A percentile compares a stretch with the other conserved stretches of the same genome.
phyloP scores from a whole-genome alignment of 2,113 vertebrate species.

The Stictonetta naevosa region DNA sequence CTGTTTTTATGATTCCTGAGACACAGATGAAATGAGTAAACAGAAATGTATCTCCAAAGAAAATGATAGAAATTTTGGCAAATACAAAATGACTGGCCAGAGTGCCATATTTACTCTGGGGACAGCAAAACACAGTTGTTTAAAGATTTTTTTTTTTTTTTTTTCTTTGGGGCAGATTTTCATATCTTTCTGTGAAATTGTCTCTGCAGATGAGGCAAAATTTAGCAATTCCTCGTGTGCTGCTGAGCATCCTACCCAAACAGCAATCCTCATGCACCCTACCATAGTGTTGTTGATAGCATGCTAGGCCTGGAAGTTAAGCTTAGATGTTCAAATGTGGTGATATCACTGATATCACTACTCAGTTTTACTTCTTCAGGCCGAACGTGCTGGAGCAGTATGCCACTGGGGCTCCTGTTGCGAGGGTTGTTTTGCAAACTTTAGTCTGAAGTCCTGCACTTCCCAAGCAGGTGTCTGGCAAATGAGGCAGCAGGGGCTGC shows the following conservation, averaged over 20 bases:
- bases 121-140: background rate
- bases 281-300: background rate
- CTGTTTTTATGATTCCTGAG: background rate
- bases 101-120: background rate
- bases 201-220: background rate
- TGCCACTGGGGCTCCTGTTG: background rate
- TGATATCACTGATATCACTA: background rate
- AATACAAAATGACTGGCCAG: background rate
- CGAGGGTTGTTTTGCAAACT: background rate
- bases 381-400: background rate
- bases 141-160: no score
- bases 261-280: rapidly evolving
- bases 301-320: background rate
- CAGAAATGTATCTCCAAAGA: background rate
- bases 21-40: background rate
- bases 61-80: background rate
- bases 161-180: background rate
- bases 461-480: background rate
- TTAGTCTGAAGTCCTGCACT: background rate
- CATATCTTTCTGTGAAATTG: background rate
- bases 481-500: background rate
- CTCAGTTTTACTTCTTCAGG: background rate
- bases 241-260: background rate
- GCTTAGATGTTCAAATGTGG: background rate
- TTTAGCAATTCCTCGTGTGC: background rate